Base-by-base conservation (phyloP, 2,888 invertebrate genomes). In the Agrotis segetum region DNA sequence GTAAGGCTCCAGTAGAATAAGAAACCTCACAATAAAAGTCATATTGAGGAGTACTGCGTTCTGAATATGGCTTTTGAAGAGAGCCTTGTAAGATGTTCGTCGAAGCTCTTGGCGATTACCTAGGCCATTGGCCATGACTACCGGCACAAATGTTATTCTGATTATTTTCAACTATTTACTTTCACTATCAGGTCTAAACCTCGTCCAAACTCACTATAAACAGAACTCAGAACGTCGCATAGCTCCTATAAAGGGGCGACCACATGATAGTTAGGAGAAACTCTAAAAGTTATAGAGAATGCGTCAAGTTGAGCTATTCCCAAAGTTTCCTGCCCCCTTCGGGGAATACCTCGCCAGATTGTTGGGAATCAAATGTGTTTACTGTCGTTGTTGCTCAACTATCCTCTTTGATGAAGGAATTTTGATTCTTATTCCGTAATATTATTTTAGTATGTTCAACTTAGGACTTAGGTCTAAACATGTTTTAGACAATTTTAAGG, bases 271-370 rank as follows among this genome's bases (percentile, higher is more conserved):
- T 88, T 88, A 70, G 74, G 74, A 70, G 74, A 65, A 85, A 81
- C 83, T 85, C 81, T 58, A 74, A 82, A 85, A 85, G 80, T 85
- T 85, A 87, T 79, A 74, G 77, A 75, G 73, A 63, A 81, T 76
- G 74, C 71, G 59, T 78, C 75, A 84, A 88, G 82, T 89, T 85
- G 77, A 80, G 85, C 79, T 83, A 86, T 80, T 85, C 81, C 66
- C 60, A 59, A 88, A 89, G 87, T 88, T 88, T 86, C 85, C 82
- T 81, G 59, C 70, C 74, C 76, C 77, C 84, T 84, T 85, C 83
- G 62, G 71, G 75, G 67, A 74, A 87, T 88, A 76, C 67, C 77
- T 77, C 69, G 24, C 59, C 64, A 71, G 74, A 82, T 87, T 80
- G 85, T 88, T 85, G 60, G 46, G 68, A 79, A 84, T 83, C 74